Conservation (phyloP, 2,888 invertebrate genomes). For the Celastrina argiolus region DNA sequence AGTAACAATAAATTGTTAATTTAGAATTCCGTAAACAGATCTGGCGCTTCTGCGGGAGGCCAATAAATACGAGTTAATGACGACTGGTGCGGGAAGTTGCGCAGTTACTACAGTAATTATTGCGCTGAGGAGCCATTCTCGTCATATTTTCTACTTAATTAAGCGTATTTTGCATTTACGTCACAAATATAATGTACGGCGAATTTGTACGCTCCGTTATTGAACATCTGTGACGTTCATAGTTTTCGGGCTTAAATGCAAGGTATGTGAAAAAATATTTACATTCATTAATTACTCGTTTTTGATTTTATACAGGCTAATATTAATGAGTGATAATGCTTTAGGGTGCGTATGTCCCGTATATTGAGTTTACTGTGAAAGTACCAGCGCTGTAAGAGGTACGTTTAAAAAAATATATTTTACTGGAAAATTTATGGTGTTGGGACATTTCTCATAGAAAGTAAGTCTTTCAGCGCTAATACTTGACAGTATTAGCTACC, state of each 20-base stretch:
- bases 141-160: slow-evolving; percentile 73
- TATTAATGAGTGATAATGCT: too few species aligned
- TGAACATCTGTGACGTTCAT: neutral
- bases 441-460: too few species aligned
- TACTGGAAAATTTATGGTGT: too few species aligned
- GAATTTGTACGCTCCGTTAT: slow-evolving; percentile 9
- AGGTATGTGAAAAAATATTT: neutral
- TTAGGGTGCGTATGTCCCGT: too few species aligned
- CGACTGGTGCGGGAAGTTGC: slow-evolving; percentile 50
- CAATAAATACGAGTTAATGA: slow-evolving; percentile 24
- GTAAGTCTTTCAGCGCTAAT: too few species aligned
- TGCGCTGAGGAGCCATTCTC: slow-evolving; percentile 59
- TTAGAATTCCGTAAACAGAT: slow-evolving; percentile 1
- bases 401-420: too few species aligned
- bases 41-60: neutral
- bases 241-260: slow-evolving; percentile 3
- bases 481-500: too few species aligned
- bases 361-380: too few species aligned
- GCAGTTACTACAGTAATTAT: slow-evolving; percentile 75
- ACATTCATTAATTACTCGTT: too few species aligned
- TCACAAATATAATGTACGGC: slow-evolving; percentile 50
- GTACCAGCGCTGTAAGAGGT: too few species aligned
- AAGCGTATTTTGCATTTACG: slow-evolving; percentile 58
- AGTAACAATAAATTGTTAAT: neutral
- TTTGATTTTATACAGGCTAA: too few species aligned